Evolutionary conservation across 2,888 invertebrate genomes (phyloP).

Genomic region (Cristatella mucedo): DNA sequence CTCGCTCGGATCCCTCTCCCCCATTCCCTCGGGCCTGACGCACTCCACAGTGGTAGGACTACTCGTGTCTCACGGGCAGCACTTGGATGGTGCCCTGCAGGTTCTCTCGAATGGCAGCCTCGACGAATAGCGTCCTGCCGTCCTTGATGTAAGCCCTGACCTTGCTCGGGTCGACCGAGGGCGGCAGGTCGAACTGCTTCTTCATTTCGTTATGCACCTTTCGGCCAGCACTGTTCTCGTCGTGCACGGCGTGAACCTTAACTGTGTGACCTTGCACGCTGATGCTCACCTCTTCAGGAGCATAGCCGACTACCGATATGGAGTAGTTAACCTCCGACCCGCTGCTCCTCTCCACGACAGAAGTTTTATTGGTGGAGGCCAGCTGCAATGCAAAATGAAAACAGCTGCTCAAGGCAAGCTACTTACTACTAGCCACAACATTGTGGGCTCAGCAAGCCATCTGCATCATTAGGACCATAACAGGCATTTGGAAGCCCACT

Average conservation of each 20-base stretch:
- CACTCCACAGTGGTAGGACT: too few relatives aligned
- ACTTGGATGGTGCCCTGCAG: constrained; percentile 5
- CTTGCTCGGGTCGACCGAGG: background rate
- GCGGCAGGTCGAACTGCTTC: constrained; percentile 6
- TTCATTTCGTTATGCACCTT: constrained; percentile 9
- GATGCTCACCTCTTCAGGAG: constrained; percentile 2
- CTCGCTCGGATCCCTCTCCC: too few relatives aligned
- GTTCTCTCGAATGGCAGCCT: constrained; percentile 1
- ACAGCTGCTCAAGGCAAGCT: too few relatives aligned
- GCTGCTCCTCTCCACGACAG: too few relatives aligned
- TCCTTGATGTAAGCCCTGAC: constrained; percentile 8
- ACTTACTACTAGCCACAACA: too few relatives aligned
- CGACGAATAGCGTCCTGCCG: constrained; percentile 3
- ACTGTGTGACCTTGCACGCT: constrained; percentile 3
- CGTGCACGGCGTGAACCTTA: constrained; percentile 2
- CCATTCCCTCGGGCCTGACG: too few relatives aligned
- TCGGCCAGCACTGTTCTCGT: constrained; percentile 4
- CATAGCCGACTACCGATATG: constrained; percentile 4
- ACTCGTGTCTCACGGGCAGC: constrained; percentile 6
- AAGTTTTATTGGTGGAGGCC: too few relatives aligned
- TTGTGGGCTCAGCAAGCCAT: too few relatives aligned
- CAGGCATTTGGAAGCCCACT: too few relatives aligned
- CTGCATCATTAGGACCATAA: too few relatives aligned
- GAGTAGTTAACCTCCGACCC: constrained; percentile 7
- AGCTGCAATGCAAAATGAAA: too few relatives aligned